These are phyloP conservation scores for Aphyosemion australe DNA, from an alignment of 2,113 vertebrate species.

Conservation along the genomic window DNA sequence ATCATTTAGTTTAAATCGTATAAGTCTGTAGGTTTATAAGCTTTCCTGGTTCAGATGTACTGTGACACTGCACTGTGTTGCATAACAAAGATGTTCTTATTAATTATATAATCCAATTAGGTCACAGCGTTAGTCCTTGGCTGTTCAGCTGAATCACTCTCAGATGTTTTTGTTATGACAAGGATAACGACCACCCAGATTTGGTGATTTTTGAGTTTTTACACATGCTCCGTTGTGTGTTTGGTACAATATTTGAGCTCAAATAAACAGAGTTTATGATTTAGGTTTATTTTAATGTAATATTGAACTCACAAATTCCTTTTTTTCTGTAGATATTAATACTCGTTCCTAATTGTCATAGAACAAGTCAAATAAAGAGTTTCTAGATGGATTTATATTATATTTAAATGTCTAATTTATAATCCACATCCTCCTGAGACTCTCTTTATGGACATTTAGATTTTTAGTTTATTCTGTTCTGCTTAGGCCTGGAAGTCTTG, in stretches of 20 bases:
- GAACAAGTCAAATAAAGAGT: too few relatives aligned
- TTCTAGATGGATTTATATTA: too few relatives aligned
- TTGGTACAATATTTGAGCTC: background rate
- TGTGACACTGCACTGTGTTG: constrained; percentile 27
- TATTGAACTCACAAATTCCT: too few relatives aligned
- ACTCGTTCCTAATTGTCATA: too few relatives aligned
- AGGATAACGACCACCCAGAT: background rate
- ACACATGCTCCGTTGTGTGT: background rate
- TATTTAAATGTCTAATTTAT: too few relatives aligned
- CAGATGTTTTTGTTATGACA: constrained; percentile 10
- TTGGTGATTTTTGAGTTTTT: background rate
- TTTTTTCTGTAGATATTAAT: background rate
- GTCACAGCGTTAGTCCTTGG: background rate
- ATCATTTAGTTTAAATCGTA: background rate
- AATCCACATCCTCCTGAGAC: too few relatives aligned
- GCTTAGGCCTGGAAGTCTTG: too few relatives aligned
- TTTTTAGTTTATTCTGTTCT: too few relatives aligned
- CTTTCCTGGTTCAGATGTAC: background rate
- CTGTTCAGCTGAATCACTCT: constrained; percentile 10
- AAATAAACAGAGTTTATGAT: background rate
- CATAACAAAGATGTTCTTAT: constrained; percentile 37
- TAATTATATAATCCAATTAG: constrained; percentile 56
- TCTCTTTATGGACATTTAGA: too few relatives aligned
- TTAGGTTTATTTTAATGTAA: background rate
- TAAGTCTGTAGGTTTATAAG: constrained; percentile 1